Evolutionary conservation across 2,888 invertebrate species (phyloP).

Genomic region (Dorcus parallelipipedus): DNA sequence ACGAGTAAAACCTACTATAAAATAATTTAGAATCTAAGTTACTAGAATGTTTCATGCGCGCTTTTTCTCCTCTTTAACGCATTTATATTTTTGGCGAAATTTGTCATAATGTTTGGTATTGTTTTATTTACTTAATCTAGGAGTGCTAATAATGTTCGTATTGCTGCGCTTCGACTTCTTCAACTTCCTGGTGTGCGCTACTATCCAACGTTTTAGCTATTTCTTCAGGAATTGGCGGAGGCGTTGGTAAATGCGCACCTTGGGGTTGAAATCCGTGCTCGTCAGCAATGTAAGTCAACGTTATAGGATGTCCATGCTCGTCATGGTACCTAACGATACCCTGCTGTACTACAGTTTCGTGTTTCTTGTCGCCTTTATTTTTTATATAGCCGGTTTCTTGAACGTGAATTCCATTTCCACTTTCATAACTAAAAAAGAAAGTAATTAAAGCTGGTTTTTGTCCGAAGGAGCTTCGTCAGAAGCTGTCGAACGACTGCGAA

Average conservation of each 20-base stretch:
- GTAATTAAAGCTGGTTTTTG: no score
- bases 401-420: conserved; percentile 69
- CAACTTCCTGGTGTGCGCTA: conserved; percentile 18
- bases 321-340: conserved; percentile 69
- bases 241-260: conserved; percentile 76
- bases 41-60: no score
- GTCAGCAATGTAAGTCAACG: conserved; percentile 66
- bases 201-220: conserved; percentile 65
- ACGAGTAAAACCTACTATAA: no score
- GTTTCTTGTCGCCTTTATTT: conserved; percentile 63
- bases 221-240: conserved; percentile 75
- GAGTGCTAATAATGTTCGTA: conserved; percentile 3
- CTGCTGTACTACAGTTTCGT: conserved; percentile 64
- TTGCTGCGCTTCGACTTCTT: neutral
- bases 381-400: conserved; percentile 70
- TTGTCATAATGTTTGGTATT: no score
- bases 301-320: conserved; percentile 67
- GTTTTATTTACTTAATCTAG: no score
- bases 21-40: no score
- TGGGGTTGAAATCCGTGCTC: conserved; percentile 61
- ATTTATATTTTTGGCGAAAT: no score
- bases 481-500: no score
- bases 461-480: no score
- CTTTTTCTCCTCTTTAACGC: no score
- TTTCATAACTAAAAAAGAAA: conserved; percentile 59